Conservation (phyloP, 2,888 invertebrate genomes). For the Diabrotica balteata region DNA sequence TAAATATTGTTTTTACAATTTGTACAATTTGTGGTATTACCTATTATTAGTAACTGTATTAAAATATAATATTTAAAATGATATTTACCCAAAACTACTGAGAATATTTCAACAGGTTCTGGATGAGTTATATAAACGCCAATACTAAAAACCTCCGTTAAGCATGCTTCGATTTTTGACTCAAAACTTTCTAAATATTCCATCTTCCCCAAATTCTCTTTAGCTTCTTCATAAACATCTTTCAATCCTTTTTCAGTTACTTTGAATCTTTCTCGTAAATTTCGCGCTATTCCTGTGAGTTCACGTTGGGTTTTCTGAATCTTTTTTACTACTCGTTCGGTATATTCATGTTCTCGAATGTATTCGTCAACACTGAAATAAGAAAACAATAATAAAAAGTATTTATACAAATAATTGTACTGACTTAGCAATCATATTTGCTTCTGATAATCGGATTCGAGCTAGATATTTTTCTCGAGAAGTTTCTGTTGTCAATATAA, state of each 20-base stretch:
- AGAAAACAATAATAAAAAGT: no score
- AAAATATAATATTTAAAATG: no score
- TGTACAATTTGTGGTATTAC: no score
- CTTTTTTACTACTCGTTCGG: conserved; percentile 38
- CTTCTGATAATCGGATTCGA: conserved; percentile 23
- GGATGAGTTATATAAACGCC: conserved; percentile 30
- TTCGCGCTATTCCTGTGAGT: conserved; percentile 39
- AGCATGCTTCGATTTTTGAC: conserved; percentile 28
- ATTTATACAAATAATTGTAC: neutral
- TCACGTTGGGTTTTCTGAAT: conserved; percentile 39
- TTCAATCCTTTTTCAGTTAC: conserved; percentile 31
- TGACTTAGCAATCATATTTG: conserved; percentile 28
- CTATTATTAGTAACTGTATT: no score
- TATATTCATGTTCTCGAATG: conserved; percentile 39
- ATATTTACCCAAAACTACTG: neutral
- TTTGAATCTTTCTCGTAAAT: conserved; percentile 35
- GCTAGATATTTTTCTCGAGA: conserved; percentile 21
- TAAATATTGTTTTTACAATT: no score
- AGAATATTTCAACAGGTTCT: conserved; percentile 17
- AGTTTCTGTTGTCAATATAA: conserved; percentile 85
- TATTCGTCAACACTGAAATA: conserved; percentile 32
- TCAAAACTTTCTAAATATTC: conserved; percentile 39
- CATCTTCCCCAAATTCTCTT: conserved; percentile 36
- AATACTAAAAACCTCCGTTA: conserved; percentile 25
- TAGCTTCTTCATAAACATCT: conserved; percentile 28